phyloP scores from a whole-genome alignment of 2,888 invertebrate species.

The Rotaria magnacalcarata region DNA sequence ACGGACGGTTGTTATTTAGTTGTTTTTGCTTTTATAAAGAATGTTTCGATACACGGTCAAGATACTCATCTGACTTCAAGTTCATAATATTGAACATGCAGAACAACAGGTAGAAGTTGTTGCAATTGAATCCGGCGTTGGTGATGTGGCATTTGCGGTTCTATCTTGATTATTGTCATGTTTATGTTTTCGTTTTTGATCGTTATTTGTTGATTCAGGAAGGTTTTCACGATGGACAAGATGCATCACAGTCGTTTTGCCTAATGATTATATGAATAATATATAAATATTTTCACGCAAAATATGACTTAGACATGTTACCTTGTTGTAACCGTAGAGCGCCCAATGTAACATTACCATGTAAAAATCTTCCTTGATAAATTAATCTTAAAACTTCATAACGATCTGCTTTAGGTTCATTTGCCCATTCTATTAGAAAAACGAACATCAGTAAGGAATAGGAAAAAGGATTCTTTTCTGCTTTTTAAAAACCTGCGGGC shows the following conservation, averaged over 20 bases:
- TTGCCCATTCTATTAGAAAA: constrained; percentile 77
- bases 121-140: not conserved
- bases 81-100: not conserved
- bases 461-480: too few species aligned
- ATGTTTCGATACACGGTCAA: not conserved
- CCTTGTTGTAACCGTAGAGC: constrained; percentile 78
- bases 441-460: too few species aligned
- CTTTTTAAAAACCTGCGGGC: constrained; percentile 76
- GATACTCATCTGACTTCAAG: not conserved
- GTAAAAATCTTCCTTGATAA: constrained; percentile 97
- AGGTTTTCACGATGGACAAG: constrained; percentile 96
- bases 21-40: too few species aligned
- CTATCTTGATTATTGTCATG: not conserved
- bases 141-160: not conserved
- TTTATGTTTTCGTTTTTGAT: constrained; percentile 32
- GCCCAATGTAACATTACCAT: constrained; percentile 93
- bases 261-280: constrained; percentile 55
- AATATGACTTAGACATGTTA: not conserved
- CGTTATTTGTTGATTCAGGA: constrained; percentile 73
- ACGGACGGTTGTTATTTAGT: not conserved
- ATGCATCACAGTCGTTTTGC: constrained; percentile 99
- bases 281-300: too few species aligned
- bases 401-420: constrained; percentile 65
- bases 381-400: constrained; percentile 94
- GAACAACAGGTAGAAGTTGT: not conserved